phyloP scores from a whole-genome alignment of 2,797 vertebrate genomes.

The Falco naumanni region DNA sequence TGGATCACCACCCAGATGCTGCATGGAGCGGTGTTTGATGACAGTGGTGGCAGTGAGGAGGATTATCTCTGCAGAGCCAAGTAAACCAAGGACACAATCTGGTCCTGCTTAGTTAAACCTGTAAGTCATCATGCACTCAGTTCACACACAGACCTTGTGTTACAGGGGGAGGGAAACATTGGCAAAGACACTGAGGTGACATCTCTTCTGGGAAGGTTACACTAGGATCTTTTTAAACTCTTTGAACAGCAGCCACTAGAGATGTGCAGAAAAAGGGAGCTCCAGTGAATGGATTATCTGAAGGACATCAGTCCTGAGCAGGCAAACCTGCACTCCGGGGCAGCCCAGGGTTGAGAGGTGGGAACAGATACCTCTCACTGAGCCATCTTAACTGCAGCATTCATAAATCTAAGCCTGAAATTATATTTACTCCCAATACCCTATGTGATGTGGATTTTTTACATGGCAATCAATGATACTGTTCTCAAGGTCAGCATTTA shows the following conservation, averaged over 20 bases:
- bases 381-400: not conserved
- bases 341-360: not conserved
- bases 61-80: not conserved
- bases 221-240: not conserved
- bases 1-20: not conserved
- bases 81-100: not conserved
- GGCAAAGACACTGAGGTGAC: not conserved
- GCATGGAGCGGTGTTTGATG: not conserved
- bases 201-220: not conserved
- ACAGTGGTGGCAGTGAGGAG: not conserved
- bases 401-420: not conserved
- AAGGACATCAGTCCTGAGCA: not conserved
- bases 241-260: not conserved
- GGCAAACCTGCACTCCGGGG: not conserved
- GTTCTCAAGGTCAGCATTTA: not conserved
- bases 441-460: not conserved
- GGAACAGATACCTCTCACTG: not conserved
- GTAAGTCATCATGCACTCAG: not conserved
- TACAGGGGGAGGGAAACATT: not conserved
- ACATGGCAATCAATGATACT: not conserved
- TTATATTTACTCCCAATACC: not conserved
- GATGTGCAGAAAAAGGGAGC: not conserved
- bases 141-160: not conserved
- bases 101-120: not conserved
- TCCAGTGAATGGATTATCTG: not conserved